phyloP scores from a whole-genome alignment of 2,797 vertebrate genomes.

The Sebastes kiyomatsui region DNA sequence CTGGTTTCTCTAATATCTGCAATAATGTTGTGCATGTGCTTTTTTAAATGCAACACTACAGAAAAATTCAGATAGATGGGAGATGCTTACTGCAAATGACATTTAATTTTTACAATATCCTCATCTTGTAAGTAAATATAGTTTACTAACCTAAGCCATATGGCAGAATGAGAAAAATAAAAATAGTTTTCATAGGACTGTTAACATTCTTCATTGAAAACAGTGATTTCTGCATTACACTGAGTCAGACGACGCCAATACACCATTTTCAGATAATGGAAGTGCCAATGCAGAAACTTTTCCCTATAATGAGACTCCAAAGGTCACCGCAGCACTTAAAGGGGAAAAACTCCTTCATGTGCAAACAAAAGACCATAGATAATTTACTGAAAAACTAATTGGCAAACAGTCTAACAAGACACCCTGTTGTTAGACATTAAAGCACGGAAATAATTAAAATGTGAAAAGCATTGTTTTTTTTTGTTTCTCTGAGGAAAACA shows the following conservation, averaged over 20 bases:
- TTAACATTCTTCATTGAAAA: constrained; percentile 5
- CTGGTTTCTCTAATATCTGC: background rate
- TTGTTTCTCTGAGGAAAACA: background rate
- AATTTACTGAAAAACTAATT: constrained; percentile 42
- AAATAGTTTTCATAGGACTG: background rate
- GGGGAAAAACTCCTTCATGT: constrained; percentile 9
- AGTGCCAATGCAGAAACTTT: constrained; percentile 39
- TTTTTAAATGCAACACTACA: background rate
- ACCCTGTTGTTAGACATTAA: background rate
- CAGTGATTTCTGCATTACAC: constrained; percentile 12
- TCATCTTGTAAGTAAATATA: background rate
- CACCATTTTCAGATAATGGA: constrained; percentile 19
- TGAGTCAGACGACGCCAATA: background rate
- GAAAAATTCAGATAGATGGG: background rate
- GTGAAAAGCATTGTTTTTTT: background rate
- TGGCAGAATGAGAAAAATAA: background rate
- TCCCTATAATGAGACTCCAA: constrained; percentile 41
- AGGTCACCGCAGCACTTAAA: constrained; percentile 29
- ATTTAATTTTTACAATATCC: background rate
- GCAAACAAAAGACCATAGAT: constrained; percentile 23
- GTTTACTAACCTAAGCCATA: background rate
- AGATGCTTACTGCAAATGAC: background rate
- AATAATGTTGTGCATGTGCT: background rate
- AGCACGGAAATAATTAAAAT: background rate
- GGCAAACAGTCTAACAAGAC: constrained; percentile 25